Percentiles rank a stretch among this genome's conserved stretches.
phyloP scores from a whole-genome alignment of 2,888 invertebrate genomes.

The Polydrusus tereticollis region DNA sequence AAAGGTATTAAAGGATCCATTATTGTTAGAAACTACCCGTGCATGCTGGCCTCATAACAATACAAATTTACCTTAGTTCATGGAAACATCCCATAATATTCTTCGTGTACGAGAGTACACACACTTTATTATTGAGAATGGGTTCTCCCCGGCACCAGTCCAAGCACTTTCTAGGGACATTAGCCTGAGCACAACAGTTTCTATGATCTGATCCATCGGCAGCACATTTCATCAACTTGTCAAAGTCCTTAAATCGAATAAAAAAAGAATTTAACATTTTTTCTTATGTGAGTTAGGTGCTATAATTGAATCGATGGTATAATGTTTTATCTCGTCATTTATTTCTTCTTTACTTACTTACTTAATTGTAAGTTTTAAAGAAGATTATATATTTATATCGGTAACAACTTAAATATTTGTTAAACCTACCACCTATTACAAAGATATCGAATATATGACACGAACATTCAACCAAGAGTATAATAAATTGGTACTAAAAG shows the following conservation, averaged over 20 bases:
- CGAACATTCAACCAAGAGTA: too few relatives aligned
- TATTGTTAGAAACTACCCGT: too few relatives aligned
- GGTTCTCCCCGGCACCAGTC: constrained; percentile 88
- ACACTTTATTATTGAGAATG: constrained; percentile 74
- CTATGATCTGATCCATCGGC: constrained; percentile 87
- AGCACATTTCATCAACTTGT: constrained; percentile 71
- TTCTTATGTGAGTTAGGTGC: background rate
- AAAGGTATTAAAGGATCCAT: background rate
- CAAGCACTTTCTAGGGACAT: constrained; percentile 84
- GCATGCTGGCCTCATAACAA: too few relatives aligned
- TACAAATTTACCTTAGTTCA: constrained; percentile 69
- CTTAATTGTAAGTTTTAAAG: too few relatives aligned
- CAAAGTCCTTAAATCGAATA: constrained; percentile 36
- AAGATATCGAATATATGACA: too few relatives aligned
- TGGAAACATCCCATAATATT: constrained; percentile 86
- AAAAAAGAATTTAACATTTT: background rate
- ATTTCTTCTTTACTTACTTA: too few relatives aligned
- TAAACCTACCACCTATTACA: too few relatives aligned
- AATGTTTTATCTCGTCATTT: too few relatives aligned
- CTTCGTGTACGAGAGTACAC: constrained; percentile 80
- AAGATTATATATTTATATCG: too few relatives aligned
- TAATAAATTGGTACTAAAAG: too few relatives aligned
- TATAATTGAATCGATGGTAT: too few relatives aligned
- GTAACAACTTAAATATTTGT: too few relatives aligned
- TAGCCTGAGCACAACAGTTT: constrained; percentile 84